Conservation (phyloP, 2,888 invertebrate species). For the Noctuana brunneofusca region DNA sequence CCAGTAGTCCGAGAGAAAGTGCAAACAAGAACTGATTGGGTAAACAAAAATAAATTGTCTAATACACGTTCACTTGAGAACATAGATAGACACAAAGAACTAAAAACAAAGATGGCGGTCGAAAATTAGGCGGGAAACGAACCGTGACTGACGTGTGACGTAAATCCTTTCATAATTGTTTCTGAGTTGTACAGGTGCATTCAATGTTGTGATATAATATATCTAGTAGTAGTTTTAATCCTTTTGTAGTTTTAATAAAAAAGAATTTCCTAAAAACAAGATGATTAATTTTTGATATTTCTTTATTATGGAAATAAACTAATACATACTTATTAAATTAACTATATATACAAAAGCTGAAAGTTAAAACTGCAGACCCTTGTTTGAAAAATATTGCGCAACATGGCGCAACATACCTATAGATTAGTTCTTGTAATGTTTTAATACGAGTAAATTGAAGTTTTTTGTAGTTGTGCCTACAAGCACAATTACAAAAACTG, state of each 20-base stretch:
- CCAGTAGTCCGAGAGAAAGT: conserved; percentile 67
- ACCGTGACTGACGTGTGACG: conserved; percentile 41
- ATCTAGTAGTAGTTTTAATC: neutral
- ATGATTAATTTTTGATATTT: too few species aligned
- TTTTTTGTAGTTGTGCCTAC: too few species aligned
- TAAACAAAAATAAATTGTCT: conserved; percentile 47
- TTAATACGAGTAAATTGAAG: too few species aligned
- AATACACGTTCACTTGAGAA: conserved; percentile 30
- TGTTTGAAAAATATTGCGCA: too few species aligned
- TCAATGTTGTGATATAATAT: neutral
- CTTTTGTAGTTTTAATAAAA: neutral
- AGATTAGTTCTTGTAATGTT: too few species aligned
- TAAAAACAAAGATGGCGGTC: conserved; percentile 48
- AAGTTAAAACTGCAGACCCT: too few species aligned
- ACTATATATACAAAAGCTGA: too few species aligned
- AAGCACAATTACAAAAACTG: too few species aligned
- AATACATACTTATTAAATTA: too few species aligned
- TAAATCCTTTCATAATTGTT: conserved; percentile 39
- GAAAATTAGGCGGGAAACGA: conserved; percentile 47
- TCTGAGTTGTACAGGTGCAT: conserved; percentile 36
- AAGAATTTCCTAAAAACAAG: too few species aligned
- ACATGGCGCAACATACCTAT: too few species aligned
- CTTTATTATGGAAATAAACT: too few species aligned
- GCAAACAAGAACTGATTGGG: conserved; percentile 51
- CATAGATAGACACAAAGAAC: conserved; percentile 39